These are phyloP conservation scores for Oxytorus armatus DNA, from an alignment of 2,888 invertebrate species.

Conservation along the genomic window DNA sequence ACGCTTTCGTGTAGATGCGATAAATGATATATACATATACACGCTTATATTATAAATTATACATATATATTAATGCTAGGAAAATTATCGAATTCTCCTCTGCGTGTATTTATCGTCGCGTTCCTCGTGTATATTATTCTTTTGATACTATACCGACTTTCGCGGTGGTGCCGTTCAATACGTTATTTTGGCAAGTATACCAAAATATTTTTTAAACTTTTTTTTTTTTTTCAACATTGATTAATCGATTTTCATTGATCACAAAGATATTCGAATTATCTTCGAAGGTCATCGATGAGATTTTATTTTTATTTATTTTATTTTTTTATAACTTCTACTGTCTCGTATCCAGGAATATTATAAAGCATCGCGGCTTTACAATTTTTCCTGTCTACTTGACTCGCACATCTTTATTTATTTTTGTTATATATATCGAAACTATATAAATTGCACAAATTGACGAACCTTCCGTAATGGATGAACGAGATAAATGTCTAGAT, in stretches of 20 bases:
- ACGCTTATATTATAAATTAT: conserved; percentile 21
- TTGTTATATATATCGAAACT: conserved; percentile 44
- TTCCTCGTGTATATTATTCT: conserved; percentile 28
- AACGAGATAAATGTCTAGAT: conserved; percentile 34
- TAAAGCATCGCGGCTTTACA: not conserved
- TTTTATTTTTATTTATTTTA: too few species aligned
- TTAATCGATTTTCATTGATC: not conserved
- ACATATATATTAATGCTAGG: conserved; percentile 23
- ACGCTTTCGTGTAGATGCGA: conserved; percentile 52
- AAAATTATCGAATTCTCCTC: conserved; percentile 32
- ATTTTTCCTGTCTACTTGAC: conserved; percentile 8
- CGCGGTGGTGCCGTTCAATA: conserved; percentile 2
- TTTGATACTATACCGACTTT: conserved; percentile 20
- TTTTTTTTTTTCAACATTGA: conserved; percentile 26
- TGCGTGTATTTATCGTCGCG: conserved; percentile 23
- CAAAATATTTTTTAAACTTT: conserved; percentile 27
- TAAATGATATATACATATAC: conserved; percentile 24
- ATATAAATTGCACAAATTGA: conserved; percentile 59
- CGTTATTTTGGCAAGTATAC: conserved; percentile 20
- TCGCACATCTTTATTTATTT: conserved; percentile 27
- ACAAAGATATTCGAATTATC: not conserved
- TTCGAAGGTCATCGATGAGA: too few species aligned
- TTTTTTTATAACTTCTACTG: conserved; percentile 8
- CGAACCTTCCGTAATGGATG: conserved; percentile 36
- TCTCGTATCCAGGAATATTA: conserved; percentile 10